Percentiles rank a stretch among this genome's conserved stretches.
phyloP scores from a whole-genome alignment of 1,140 invertebrate genomes.

The Myzus persicae region DNA sequence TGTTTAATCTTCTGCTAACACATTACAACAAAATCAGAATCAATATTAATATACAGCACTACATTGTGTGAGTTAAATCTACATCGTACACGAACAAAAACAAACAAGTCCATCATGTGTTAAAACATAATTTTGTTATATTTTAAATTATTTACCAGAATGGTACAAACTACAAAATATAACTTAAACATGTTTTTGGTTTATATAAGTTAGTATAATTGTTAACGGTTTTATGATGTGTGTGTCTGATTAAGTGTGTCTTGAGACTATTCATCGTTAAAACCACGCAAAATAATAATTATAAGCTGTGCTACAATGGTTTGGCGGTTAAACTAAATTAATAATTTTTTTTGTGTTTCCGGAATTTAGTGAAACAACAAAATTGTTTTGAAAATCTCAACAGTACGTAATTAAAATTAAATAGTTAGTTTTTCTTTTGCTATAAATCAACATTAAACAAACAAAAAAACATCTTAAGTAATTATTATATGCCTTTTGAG shows the following conservation, averaged over 20 bases:
- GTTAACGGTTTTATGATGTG: not conserved
- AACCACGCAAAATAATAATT: not conserved
- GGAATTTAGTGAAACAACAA: not conserved
- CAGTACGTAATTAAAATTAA: conserved; percentile 44
- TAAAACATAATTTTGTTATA: not conserved
- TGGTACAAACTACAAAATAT: not conserved
- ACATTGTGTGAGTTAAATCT: not conserved
- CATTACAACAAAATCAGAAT: not conserved
- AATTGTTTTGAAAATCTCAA: conserved; percentile 29
- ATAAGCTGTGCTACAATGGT: not conserved
- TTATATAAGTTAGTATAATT: not conserved
- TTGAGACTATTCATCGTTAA: not conserved
- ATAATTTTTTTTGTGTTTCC: not conserved
- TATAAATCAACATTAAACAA: conserved; percentile 43
- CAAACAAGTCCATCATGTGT: too few species aligned
- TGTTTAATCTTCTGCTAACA: not conserved
- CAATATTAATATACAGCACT: not conserved
- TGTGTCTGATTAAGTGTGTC: not conserved
- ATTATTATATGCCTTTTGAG: not conserved
- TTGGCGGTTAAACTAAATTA: conserved; percentile 7
- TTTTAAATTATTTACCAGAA: not conserved
- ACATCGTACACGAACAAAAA: not conserved
- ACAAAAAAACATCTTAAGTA: conserved; percentile 7
- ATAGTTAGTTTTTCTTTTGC: conserved; percentile 27
- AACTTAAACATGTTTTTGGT: not conserved